A percentile compares a stretch with the other conserved stretches of the same genome.
Evolutionary conservation across 2,888 invertebrate genomes (phyloP).

Genomic region (Cepaea hortensis): DNA sequence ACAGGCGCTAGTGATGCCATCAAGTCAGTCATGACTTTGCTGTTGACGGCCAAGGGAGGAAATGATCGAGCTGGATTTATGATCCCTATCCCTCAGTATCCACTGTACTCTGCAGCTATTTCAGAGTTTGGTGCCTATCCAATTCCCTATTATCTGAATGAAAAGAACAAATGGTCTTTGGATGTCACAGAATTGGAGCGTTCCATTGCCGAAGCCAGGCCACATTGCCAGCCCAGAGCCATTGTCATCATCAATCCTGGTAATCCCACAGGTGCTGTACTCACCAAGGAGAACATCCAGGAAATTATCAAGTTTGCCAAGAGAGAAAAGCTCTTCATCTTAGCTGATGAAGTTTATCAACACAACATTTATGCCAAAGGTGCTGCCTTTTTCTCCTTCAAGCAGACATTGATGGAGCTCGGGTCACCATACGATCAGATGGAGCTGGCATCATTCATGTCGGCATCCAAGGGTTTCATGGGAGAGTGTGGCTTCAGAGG

Average conservation of each 20-base stretch:
- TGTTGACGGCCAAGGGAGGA: conserved; percentile 71
- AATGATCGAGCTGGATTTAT: conserved; percentile 85
- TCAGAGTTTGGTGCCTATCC: conserved; percentile 90
- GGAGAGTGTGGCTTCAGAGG: conserved; percentile 93
- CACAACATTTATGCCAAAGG: conserved; percentile 95
- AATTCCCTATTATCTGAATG: conserved; percentile 85
- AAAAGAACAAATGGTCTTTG: conserved; percentile 90
- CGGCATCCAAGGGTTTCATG: conserved; percentile 91
- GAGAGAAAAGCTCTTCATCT: conserved; percentile 87
- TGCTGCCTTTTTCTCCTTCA: conserved; percentile 93
- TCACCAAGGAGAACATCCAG: conserved; percentile 91
- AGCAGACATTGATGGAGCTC: conserved; percentile 93
- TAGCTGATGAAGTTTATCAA: conserved; percentile 86
- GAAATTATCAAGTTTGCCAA: conserved; percentile 93
- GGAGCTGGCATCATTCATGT: conserved; percentile 97
- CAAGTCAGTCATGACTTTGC: conserved; percentile 86
- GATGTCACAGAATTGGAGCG: conserved; percentile 87
- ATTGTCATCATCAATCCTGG: conserved; percentile 98
- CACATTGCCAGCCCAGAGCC: conserved; percentile 84
- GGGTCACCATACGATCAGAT: conserved; percentile 88
- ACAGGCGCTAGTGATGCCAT: conserved; percentile 95
- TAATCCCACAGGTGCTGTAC: conserved; percentile 93
- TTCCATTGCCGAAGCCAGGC: conserved; percentile 82
- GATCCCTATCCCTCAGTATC: conserved; percentile 99
- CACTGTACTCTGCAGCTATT: conserved; percentile 94